Percentiles rank a stretch among this genome's conserved stretches.
Conservation (phyloP, 2,888 invertebrate genomes). For the Noctua janthe region DNA sequence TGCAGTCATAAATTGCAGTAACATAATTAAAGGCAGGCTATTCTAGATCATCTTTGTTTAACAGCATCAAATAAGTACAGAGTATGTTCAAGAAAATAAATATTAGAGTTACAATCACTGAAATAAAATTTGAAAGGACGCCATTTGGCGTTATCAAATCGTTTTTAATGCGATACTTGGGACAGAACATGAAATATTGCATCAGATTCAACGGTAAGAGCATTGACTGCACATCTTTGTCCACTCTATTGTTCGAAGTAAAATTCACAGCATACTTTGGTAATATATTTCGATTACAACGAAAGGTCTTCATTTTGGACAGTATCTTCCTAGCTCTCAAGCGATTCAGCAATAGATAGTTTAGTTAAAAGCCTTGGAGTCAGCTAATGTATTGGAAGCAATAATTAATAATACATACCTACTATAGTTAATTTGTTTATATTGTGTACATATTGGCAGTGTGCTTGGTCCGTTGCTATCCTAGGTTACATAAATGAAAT, state of each 20-base stretch:
- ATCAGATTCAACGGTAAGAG: constrained; percentile 21
- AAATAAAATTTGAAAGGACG: background rate
- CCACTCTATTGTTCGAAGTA: background rate
- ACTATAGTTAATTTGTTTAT: background rate
- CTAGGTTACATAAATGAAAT: background rate
- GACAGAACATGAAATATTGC: constrained; percentile 18
- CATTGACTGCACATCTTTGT: constrained; percentile 20
- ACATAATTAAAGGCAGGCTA: background rate
- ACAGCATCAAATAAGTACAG: background rate
- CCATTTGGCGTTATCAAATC: constrained; percentile 11
- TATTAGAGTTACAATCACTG: background rate
- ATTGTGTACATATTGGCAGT: background rate
- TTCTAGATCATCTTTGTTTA: background rate
- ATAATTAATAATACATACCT: background rate
- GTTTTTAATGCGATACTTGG: constrained; percentile 17
- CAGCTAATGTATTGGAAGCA: background rate
- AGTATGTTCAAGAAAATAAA: background rate
- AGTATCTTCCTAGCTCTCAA: background rate
- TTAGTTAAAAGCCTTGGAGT: background rate
- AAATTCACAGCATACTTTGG: background rate
- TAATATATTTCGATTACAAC: too few relatives aligned
- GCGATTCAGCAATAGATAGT: background rate
- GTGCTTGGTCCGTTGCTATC: background rate
- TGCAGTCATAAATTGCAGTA: background rate
- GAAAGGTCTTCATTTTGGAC: background rate